Conservation (phyloP, 64 coral and sea anemone genomes). For the Trachythela sp. region DNA sequence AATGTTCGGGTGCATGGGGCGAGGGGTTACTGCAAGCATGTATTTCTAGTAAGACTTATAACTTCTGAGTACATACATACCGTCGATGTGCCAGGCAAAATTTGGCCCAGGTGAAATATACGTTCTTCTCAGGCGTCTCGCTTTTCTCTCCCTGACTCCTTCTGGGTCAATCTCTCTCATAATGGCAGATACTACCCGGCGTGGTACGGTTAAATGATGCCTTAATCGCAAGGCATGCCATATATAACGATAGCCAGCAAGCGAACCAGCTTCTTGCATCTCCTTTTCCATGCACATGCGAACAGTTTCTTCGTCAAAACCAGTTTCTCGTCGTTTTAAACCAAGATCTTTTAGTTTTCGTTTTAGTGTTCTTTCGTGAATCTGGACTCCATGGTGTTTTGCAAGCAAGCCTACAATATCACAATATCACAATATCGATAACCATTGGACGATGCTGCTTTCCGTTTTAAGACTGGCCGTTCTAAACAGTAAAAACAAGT, state of each 20-base stretch:
- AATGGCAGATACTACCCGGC: neutral
- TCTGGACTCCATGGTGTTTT: neutral
- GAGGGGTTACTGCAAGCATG: no score
- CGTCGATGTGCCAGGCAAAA: neutral
- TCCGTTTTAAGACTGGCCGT: no score
- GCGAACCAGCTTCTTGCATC: slow-evolving; percentile 2
- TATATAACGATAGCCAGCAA: slow-evolving; percentile 1
- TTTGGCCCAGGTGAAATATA: neutral
- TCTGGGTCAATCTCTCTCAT: neutral
- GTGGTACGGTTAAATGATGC: neutral
- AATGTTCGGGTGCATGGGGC: no score
- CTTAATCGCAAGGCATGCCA: neutral
- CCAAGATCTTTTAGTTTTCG: neutral
- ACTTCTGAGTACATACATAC: neutral
- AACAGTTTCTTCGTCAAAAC: neutral
- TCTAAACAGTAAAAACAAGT: no score
- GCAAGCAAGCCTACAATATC: neutral
- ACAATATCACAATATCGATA: neutral
- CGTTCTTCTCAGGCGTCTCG: neutral
- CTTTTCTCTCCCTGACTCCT: neutral
- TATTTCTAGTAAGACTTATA: no score
- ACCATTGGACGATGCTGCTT: no score
- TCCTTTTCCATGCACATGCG: neutral
- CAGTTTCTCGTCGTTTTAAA: neutral
- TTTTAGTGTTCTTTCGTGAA: neutral